Base-by-base conservation (phyloP, 1,140 invertebrate species). In the Drosophila watanabei region DNA sequence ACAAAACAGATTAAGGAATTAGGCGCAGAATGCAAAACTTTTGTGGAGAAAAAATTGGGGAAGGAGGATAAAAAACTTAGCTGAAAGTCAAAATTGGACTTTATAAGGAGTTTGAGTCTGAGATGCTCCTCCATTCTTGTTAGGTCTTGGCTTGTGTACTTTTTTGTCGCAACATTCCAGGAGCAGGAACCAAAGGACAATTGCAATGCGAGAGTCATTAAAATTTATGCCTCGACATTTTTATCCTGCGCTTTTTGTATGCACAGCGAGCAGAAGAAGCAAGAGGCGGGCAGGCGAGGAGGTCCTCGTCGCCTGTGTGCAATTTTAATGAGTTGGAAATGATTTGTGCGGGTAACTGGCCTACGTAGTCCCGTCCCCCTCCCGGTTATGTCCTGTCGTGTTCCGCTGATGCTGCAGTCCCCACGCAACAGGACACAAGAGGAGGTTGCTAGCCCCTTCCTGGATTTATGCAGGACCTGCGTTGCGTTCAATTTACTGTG, bases 241-340 rank as follows among this genome's bases (percentile, higher is more conserved):
- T 71, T 76, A 39, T 48, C 41, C 14, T 28, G 33, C 51, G 39
- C 56, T 39, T 48, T 49, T 78, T 54, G 35, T 45, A 45, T 64
- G 70, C 43, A 60, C 69, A 37, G 69, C 3, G n/a, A 7, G 33
- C 24, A 18, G 41, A 14, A 18, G 33, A 16, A 24, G 33, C n/a
- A n/a, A n/a, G n/a, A n/a, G n/a, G n/a, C n/a, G 24, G n/a, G 48
- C 16, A 54, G 48, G 33, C 5, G 54, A 14, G 24, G 75, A 37
- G 43, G 46, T 37, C 14, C 11, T 18, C 37, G 61, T 14, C 16
- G 58, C 45, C 64, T 80, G 84, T 79, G 80, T 85, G 85, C 86
- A 90, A 86, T 89, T 89, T 89, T 89, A 89, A 89, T 89, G 86
- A 89, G 86, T 89, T 91, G 86, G 86, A 89, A 89, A 90, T 89